Evolutionary conservation across 2,888 invertebrate species (phyloP).

Genomic region (Mystacides longicornis): DNA sequence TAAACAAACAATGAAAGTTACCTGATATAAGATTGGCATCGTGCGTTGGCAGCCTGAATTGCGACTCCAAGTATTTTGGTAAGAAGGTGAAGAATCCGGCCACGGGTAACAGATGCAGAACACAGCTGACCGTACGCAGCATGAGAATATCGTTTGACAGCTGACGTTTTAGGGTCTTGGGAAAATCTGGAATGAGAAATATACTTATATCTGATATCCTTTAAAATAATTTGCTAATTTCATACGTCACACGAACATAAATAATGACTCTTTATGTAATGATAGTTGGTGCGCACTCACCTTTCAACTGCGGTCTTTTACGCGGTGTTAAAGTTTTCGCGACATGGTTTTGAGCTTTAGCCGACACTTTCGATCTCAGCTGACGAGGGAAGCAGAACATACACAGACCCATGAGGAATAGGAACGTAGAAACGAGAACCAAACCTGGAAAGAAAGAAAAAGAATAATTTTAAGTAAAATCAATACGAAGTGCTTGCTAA

Average conservation of each 20-base stretch:
- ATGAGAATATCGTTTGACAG: slow-evolving; percentile 85
- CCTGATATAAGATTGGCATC: slow-evolving; percentile 87
- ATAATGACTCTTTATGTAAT: too few species aligned
- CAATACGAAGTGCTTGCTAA: too few species aligned
- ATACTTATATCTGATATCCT: neutral
- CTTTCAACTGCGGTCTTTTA: slow-evolving; percentile 55
- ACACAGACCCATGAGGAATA: slow-evolving; percentile 74
- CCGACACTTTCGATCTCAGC: slow-evolving; percentile 49
- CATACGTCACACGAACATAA: too few species aligned
- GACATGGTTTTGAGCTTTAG: slow-evolving; percentile 7
- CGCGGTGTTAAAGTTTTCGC: slow-evolving; percentile 33
- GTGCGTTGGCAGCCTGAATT: slow-evolving; percentile 82
- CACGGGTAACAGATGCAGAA: slow-evolving; percentile 83
- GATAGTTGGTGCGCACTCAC: slow-evolving; percentile 37
- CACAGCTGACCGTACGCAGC: slow-evolving; percentile 86
- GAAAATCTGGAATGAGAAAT: slow-evolving; percentile 59
- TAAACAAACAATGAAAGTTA: slow-evolving; percentile 35
- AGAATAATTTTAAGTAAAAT: neutral
- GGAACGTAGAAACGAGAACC: slow-evolving; percentile 75
- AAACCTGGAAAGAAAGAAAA: slow-evolving; percentile 51
- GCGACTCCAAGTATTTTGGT: slow-evolving; percentile 88
- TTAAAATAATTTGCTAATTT: too few species aligned
- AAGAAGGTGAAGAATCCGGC: slow-evolving; percentile 89
- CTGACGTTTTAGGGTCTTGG: slow-evolving; percentile 69
- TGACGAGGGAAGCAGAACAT: slow-evolving; percentile 89